Evolutionary conservation across 2,797 vertebrate genomes (phyloP).

Genomic region (Vireo griseus): DNA sequence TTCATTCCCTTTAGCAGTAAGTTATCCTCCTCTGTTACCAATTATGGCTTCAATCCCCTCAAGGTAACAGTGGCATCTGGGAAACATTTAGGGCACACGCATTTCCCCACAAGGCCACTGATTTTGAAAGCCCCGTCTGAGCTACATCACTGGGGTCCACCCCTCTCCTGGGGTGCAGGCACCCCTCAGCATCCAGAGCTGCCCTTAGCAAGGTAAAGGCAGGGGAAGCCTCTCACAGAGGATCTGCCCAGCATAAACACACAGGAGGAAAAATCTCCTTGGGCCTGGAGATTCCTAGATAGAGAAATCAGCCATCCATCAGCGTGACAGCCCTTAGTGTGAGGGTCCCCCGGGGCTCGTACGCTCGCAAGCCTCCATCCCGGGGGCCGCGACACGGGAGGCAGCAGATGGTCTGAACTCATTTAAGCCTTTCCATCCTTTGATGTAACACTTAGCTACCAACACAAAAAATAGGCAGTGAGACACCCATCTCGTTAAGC

Average conservation of each 20-base stretch:
- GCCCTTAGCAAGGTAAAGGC: neutral
- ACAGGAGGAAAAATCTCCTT: neutral
- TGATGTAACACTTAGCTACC: slow-evolving; percentile 25
- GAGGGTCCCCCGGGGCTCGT: neutral
- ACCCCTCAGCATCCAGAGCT: rapidly evolving
- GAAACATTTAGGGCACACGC: neutral
- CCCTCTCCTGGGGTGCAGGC: neutral
- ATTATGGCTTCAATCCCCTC: neutral
- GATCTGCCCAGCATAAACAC: neutral
- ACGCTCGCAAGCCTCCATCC: neutral
- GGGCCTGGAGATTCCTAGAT: neutral
- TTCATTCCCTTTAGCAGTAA: neutral
- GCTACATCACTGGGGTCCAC: neutral
- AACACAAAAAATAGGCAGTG: neutral
- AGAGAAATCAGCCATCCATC: slow-evolving; percentile 21
- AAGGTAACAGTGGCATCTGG: neutral
- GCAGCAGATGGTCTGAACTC: slow-evolving; percentile 44
- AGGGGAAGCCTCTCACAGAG: rapidly evolving
- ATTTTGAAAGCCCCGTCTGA: neutral
- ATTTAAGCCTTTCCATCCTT: slow-evolving; percentile 38
- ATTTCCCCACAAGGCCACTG: neutral
- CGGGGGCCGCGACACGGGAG: neutral
- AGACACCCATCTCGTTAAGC: slow-evolving; percentile 45
- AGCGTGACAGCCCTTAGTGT: neutral
- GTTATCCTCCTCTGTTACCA: neutral